phyloP scores from a whole-genome alignment of 2,888 invertebrate species.

The Acanthoscelides obtectus region DNA sequence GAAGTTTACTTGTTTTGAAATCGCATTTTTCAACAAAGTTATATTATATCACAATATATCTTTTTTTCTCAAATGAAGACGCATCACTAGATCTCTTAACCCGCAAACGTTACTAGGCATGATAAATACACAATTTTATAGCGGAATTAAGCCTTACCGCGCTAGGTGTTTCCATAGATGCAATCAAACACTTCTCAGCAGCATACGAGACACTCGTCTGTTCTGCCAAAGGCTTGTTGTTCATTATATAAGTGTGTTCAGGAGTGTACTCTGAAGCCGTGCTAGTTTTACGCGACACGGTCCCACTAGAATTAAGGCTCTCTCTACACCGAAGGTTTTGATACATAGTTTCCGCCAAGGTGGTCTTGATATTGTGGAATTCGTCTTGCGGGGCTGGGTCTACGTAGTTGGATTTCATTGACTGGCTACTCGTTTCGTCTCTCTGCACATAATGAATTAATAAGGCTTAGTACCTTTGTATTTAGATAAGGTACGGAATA shows the following conservation, averaged over 20 bases:
- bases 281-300: constrained; percentile 54
- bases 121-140: no score
- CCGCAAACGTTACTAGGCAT: no score
- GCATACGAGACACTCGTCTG: constrained; percentile 34
- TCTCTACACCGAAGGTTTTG: constrained; percentile 41
- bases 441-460: constrained; percentile 26
- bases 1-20: no score
- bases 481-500: not conserved
- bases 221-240: constrained; percentile 25
- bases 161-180: constrained; percentile 21
- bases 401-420: constrained; percentile 28
- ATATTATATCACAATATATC: no score
- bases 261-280: constrained; percentile 56
- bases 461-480: not conserved
- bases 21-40: no score
- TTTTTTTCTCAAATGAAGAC: no score
- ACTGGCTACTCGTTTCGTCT: constrained; percentile 36
- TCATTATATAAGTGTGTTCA: constrained; percentile 48
- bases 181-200: constrained; percentile 29
- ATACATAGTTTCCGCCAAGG: constrained; percentile 40
- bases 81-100: no score
- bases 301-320: constrained; percentile 46
- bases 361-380: constrained; percentile 39
- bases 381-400: constrained; percentile 25
- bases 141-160: constrained; percentile 1